Percentiles rank a stretch among this genome's conserved stretches.
These are phyloP conservation scores for Raphicerus campestris DNA, from an alignment of 2,113 vertebrate species.

Conservation along the genomic window DNA sequence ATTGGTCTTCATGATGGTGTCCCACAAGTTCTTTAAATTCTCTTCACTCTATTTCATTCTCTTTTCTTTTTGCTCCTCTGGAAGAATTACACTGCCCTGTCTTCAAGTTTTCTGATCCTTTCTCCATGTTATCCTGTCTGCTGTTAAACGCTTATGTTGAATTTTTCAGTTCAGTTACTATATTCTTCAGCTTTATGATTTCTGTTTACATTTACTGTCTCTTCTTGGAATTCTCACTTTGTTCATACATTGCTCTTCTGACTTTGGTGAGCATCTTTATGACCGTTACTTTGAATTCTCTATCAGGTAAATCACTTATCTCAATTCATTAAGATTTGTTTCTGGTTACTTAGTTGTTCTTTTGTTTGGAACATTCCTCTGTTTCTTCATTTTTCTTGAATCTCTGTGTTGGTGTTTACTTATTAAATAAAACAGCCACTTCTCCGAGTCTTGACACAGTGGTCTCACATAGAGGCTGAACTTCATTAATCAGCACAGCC, in stretches of 20 bases:
- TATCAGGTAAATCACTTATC: neutral
- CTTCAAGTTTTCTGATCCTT: neutral
- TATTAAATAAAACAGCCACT: neutral
- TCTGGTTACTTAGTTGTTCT: neutral
- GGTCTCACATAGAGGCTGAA: neutral
- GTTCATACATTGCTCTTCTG: neutral
- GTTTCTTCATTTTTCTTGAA: neutral
- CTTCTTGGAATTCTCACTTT: neutral
- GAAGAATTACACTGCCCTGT: neutral
- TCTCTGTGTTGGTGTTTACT: neutral
- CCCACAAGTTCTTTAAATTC: neutral
- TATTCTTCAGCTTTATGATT: neutral
- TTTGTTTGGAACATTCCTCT: neutral
- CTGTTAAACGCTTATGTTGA: neutral
- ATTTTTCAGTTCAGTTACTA: neutral
- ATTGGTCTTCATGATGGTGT: neutral
- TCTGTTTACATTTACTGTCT: neutral
- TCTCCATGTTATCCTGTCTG: neutral
- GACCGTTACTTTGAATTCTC: neutral
- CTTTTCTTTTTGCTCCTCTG: neutral
- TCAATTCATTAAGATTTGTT: neutral
- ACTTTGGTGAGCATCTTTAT: neutral
- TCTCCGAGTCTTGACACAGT: neutral
- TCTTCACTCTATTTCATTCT: neutral
- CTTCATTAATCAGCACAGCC: neutral